Evolutionary conservation across 1,140 invertebrate species (phyloP).

Genomic region (Drosophila lowei): DNA sequence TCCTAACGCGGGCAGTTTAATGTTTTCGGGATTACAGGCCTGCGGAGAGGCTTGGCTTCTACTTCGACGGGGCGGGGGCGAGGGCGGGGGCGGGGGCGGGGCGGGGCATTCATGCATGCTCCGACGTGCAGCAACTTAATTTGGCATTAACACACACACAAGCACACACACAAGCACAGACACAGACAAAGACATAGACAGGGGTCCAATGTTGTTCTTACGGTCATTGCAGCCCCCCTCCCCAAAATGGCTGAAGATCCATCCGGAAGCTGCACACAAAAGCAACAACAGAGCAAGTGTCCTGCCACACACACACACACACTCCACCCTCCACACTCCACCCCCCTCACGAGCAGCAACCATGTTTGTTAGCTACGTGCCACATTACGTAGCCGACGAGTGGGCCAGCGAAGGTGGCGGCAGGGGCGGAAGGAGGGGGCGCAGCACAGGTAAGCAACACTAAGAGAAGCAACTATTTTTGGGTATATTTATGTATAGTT

Average conservation of each 20-base stretch:
- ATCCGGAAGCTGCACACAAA: no score
- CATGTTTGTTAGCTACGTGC: constrained; percentile 35
- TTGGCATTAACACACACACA: constrained; percentile 53
- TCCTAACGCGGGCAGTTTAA: constrained; percentile 51
- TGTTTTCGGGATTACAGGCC: constrained; percentile 48
- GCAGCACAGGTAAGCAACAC: constrained; percentile 6
- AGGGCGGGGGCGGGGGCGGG: no score
- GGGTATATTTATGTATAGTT: constrained; percentile 12
- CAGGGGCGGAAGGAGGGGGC: no score
- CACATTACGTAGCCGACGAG: constrained; percentile 47
- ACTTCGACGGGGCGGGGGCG: no score
- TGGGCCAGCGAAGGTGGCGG: constrained; percentile 14
- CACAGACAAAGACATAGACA: constrained; percentile 12
- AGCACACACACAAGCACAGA: constrained; percentile 11
- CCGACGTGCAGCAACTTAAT: constrained; percentile 53
- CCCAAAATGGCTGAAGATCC: constrained; percentile 13
- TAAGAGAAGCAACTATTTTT: constrained; percentile 17
- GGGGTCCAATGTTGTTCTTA: constrained; percentile 22
- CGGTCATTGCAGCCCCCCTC: constrained; percentile 18
- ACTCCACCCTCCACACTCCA: not conserved
- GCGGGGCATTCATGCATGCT: constrained; percentile 5
- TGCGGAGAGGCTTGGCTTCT: constrained; percentile 4
- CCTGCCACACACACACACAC: no score
- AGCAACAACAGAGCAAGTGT: no score
- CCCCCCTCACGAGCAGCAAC: not conserved